A percentile compares a stretch with the other conserved stretches of the same genome.
Evolutionary conservation across 2,888 invertebrate genomes (phyloP).

Genomic region (Ophion ellenae): DNA sequence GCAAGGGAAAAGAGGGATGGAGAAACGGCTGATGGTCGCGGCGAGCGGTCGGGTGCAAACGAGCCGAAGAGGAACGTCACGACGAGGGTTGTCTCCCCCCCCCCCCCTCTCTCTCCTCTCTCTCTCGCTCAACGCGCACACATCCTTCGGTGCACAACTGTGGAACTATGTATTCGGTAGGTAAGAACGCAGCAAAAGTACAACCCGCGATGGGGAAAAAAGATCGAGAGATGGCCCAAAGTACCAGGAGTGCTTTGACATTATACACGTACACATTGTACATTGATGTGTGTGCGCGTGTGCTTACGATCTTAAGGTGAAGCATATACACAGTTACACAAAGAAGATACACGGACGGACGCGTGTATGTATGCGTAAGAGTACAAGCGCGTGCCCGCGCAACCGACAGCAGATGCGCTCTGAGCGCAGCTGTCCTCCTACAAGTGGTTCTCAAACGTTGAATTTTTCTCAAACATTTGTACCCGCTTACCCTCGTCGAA

Average conservation of each 20-base stretch:
- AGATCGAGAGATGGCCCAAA: conserved; percentile 57
- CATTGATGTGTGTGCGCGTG: not conserved
- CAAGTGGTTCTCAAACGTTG: conserved; percentile 83
- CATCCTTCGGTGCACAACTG: conserved; percentile 4
- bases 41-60: conserved; percentile 45
- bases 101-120: no score
- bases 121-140: not conserved
- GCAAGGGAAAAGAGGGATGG: conserved; percentile 64
- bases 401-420: conserved; percentile 83
- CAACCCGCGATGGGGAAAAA: conserved; percentile 53
- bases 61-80: conserved; percentile 19
- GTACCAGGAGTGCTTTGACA: conserved; percentile 36
- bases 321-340: no score
- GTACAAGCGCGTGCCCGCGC: conserved; percentile 81
- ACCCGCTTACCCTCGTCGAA: not conserved
- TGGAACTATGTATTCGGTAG: conserved; percentile 9
- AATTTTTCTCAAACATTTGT: conserved; percentile 61
- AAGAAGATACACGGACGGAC: not conserved
- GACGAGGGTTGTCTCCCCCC: conserved; percentile 50
- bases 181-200: conserved; percentile 37
- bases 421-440: conserved; percentile 82
- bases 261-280: conserved; percentile 22
- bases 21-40: conserved; percentile 43
- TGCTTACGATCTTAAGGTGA: no score
- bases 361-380: conserved; percentile 61